Evolutionary conservation across 2,888 invertebrate species (phyloP).

Genomic region (Gortyna flavago): DNA sequence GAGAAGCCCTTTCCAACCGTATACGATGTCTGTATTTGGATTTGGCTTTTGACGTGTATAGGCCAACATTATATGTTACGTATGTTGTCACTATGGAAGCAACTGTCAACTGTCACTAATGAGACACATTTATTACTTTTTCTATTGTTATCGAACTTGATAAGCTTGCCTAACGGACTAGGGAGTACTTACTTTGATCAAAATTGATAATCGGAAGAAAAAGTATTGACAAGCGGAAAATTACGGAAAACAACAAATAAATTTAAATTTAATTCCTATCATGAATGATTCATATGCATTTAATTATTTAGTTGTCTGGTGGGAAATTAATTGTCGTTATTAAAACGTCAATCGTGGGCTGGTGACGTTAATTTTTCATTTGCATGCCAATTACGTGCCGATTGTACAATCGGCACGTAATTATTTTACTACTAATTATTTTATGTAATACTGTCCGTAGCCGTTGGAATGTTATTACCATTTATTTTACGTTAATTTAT

Average conservation of each 20-base stretch:
- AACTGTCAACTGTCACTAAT: too few relatives aligned
- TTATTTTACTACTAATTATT: too few relatives aligned
- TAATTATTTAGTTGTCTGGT: neutral
- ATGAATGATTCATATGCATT: neutral
- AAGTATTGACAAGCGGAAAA: neutral
- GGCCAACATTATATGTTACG: too few relatives aligned
- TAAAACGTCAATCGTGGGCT: conserved; percentile 26
- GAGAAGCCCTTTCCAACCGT: too few relatives aligned
- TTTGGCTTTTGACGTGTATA: too few relatives aligned
- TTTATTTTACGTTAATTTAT: conserved; percentile 2
- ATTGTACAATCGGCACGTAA: too few relatives aligned
- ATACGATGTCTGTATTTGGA: too few relatives aligned
- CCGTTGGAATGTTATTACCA: neutral
- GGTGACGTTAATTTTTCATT: conserved; percentile 32
- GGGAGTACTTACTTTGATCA: too few relatives aligned
- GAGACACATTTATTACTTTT: too few relatives aligned
- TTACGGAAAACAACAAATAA: neutral
- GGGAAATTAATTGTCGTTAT: neutral
- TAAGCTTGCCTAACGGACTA: too few relatives aligned
- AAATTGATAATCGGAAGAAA: neutral
- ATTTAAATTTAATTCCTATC: neutral
- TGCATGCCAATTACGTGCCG: conserved; percentile 21
- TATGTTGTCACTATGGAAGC: too few relatives aligned
- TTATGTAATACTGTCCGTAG: neutral
- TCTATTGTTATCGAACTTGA: too few relatives aligned